A percentile compares a stretch with the other conserved stretches of the same genome.
phyloP scores from a whole-genome alignment of 2,888 invertebrate species.

The Hetaerina titia region DNA sequence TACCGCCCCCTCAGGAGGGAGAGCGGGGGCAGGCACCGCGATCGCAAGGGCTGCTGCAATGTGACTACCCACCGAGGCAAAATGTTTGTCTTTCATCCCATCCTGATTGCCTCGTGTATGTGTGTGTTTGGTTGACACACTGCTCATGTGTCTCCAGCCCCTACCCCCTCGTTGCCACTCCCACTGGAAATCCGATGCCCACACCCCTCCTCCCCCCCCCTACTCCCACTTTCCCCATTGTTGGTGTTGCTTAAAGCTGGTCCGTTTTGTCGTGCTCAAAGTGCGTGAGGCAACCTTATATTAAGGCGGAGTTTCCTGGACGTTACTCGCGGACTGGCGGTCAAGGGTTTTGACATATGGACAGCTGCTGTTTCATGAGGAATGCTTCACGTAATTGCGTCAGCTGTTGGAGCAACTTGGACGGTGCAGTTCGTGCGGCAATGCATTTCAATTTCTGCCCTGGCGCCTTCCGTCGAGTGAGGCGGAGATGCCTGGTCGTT shows the following conservation, averaged over 20 bases:
- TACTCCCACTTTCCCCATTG: too few species aligned
- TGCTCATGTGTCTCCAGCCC: background rate
- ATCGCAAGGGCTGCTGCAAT: background rate
- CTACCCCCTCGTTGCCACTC: background rate
- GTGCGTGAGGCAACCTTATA: background rate
- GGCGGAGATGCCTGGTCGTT: background rate
- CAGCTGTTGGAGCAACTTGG: background rate
- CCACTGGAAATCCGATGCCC: background rate
- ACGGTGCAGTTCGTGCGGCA: background rate
- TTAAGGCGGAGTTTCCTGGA: background rate
- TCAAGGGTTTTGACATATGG: background rate
- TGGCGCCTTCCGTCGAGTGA: background rate
- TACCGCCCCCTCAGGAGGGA: too few species aligned
- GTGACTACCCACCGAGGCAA: background rate
- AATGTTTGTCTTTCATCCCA: slow-evolving; percentile 29
- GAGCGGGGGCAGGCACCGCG: background rate
- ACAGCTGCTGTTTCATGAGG: background rate
- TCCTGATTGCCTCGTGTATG: background rate
- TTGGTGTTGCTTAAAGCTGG: background rate
- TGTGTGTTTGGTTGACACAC: background rate
- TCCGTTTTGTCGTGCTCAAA: background rate
- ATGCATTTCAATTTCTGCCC: background rate
- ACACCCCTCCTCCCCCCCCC: background rate
- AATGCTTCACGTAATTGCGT: background rate
- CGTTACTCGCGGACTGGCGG: background rate